phyloP scores from a whole-genome alignment of 1,140 invertebrate genomes.

The Hyles vespertilio region DNA sequence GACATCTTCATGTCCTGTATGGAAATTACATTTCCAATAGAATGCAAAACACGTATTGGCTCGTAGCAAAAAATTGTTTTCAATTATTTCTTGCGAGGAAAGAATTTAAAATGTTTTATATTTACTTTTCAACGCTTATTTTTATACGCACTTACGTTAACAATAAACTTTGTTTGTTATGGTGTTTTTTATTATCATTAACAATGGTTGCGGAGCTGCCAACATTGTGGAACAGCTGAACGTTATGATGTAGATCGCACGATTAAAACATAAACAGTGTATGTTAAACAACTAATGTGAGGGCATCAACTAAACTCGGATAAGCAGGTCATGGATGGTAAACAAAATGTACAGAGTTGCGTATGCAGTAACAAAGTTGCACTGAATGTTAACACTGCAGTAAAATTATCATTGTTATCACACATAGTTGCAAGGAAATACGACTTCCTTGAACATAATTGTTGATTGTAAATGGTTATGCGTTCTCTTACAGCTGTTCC shows the following conservation, averaged over 20 bases:
- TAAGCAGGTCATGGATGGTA: slow-evolving; percentile 53
- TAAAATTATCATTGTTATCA: slow-evolving; percentile 20
- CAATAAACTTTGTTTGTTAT: too few species aligned
- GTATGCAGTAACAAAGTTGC: slow-evolving; percentile 26
- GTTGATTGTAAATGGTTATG: slow-evolving; percentile 1
- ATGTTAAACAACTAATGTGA: slow-evolving; percentile 10
- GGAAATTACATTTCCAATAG: too few species aligned
- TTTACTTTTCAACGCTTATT: too few species aligned
- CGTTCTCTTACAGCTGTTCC: slow-evolving; percentile 1
- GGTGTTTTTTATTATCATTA: too few species aligned
- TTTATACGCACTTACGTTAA: too few species aligned
- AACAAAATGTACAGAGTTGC: slow-evolving; percentile 32
- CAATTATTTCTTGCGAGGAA: too few species aligned
- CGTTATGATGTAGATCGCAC: background rate
- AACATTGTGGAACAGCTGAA: background rate
- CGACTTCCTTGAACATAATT: slow-evolving; percentile 14
- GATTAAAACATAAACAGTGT: slow-evolving; percentile 6
- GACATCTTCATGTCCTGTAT: too few species aligned
- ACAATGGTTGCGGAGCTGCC: too few species aligned
- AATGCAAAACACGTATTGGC: too few species aligned
- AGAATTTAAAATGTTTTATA: too few species aligned
- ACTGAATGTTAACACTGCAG: slow-evolving; percentile 22
- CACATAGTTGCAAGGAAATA: slow-evolving; percentile 15
- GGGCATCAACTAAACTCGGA: slow-evolving; percentile 32
- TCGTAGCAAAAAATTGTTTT: too few species aligned